Percentiles rank a stretch among this genome's conserved stretches.
Conservation (phyloP, 2,113 vertebrate genomes). For the Actinemys pallida region DNA sequence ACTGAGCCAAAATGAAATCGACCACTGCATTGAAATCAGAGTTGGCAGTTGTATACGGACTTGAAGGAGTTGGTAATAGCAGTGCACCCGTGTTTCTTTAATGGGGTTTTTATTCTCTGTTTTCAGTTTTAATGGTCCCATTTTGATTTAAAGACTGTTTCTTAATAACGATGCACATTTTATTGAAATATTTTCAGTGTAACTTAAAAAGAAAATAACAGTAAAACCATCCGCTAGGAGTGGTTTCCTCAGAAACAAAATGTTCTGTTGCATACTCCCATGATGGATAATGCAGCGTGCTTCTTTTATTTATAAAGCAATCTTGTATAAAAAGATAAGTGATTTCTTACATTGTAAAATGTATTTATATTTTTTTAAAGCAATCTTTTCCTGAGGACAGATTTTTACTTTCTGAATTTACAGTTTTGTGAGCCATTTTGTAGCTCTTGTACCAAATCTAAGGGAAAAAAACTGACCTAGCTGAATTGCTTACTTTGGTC, state of each 20-base stretch:
- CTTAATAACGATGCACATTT: slow-evolving; percentile 76
- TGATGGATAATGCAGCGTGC: slow-evolving; percentile 53
- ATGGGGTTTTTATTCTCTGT: slow-evolving; percentile 78
- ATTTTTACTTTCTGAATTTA: slow-evolving; percentile 59
- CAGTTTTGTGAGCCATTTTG: slow-evolving; percentile 63
- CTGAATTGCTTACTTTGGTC: slow-evolving; percentile 68
- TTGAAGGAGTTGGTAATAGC: slow-evolving; percentile 82
- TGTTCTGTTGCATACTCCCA: slow-evolving; percentile 59
- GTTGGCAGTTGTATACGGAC: slow-evolving; percentile 79
- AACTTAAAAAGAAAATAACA: slow-evolving; percentile 76
- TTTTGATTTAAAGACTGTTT: slow-evolving; percentile 78
- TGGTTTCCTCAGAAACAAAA: slow-evolving; percentile 71
- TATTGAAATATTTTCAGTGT: slow-evolving; percentile 73
- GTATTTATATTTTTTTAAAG: slow-evolving; percentile 39
- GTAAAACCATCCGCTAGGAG: slow-evolving; percentile 69
- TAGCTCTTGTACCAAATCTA: slow-evolving; percentile 56
- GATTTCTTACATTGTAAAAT: slow-evolving; percentile 61
- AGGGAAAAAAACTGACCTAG: slow-evolving; percentile 62
- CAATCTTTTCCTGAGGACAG: slow-evolving; percentile 48
- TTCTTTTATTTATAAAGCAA: slow-evolving; percentile 79
- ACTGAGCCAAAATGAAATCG: slow-evolving; percentile 85
- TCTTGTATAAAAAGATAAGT: slow-evolving; percentile 70
- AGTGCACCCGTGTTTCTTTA: slow-evolving; percentile 75
- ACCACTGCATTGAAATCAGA: slow-evolving; percentile 85
- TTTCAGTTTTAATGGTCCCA: slow-evolving; percentile 79